Evolutionary conservation across 2,888 invertebrate genomes (phyloP).

Genomic region (Aphidoletes aphidimyza): DNA sequence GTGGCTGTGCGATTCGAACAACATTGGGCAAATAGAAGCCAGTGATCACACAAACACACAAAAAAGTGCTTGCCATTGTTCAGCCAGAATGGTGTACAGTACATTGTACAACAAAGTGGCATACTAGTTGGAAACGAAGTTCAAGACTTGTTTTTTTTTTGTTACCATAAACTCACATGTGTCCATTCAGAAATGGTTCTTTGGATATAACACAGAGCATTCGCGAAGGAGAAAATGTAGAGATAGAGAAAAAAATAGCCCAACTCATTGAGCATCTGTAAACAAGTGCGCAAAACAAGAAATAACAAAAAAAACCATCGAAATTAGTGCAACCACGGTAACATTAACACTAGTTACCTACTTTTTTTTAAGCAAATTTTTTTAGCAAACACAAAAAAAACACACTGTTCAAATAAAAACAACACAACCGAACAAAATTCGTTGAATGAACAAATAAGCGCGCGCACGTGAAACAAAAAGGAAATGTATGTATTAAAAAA

Average conservation of each 20-base stretch:
- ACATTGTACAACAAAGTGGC: too few species aligned
- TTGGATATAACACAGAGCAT: background rate
- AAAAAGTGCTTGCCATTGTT: too few species aligned
- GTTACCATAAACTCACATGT: background rate
- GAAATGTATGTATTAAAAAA: background rate
- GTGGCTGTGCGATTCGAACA: too few species aligned
- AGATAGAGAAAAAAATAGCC: background rate
- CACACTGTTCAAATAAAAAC: too few species aligned
- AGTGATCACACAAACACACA: too few species aligned
- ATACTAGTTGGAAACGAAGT: too few species aligned
- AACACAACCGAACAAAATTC: background rate
- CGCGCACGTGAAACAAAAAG: background rate
- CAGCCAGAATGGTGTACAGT: too few species aligned
- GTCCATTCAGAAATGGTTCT: constrained; percentile 31
- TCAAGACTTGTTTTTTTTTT: background rate
- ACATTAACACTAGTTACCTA: constrained; percentile 42
- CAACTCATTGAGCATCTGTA: background rate
- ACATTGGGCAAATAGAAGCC: background rate
- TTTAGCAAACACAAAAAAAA: constrained; percentile 24
- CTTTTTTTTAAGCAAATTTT: background rate
- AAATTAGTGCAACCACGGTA: constrained; percentile 39
- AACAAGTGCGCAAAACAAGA: constrained; percentile 8
- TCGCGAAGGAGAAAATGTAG: background rate
- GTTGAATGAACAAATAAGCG: background rate
- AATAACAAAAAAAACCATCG: background rate